A percentile compares a stretch with the other conserved stretches of the same genome.
Conservation (phyloP, 2,888 invertebrate genomes). For the Apodemia zela region DNA sequence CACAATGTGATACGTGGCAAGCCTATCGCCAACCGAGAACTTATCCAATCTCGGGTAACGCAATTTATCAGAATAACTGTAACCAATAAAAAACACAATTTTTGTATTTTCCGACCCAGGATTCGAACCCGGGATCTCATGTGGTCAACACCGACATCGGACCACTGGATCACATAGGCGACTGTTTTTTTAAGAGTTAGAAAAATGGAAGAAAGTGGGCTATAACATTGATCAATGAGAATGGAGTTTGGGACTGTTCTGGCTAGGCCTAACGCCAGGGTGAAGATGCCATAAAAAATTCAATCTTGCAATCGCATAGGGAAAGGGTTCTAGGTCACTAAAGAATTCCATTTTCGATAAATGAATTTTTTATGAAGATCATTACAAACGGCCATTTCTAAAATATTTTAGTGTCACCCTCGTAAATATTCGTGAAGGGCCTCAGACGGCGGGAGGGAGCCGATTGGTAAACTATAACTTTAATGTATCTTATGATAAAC, state of each 20-base stretch:
- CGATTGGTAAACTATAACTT: not conserved
- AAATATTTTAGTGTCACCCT: slow-evolving; percentile 2
- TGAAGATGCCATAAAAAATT: not conserved
- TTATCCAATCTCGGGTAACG: too few relatives aligned
- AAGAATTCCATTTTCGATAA: not conserved
- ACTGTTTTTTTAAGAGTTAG: too few relatives aligned
- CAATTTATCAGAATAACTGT: too few relatives aligned
- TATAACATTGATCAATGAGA: not conserved
- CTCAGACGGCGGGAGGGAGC: not conserved
- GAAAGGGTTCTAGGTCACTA: slow-evolving; percentile 5
- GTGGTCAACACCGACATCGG: too few relatives aligned
- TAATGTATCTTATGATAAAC: not conserved
- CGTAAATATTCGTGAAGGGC: slow-evolving; percentile 1
- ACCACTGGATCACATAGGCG: too few relatives aligned
- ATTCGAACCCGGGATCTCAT: too few relatives aligned
- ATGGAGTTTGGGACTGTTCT: not conserved
- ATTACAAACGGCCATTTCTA: slow-evolving; percentile 1
- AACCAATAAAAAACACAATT: too few relatives aligned
- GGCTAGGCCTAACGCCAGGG: not conserved
- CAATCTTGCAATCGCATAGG: not conserved
- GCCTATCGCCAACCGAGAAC: too few relatives aligned
- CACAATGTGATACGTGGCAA: too few relatives aligned
- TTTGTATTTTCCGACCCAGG: too few relatives aligned
- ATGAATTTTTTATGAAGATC: slow-evolving; percentile 1
- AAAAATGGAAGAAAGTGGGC: not conserved